These are phyloP conservation scores for Proterorhinus semilunaris DNA, from an alignment of 2,113 vertebrate genomes.

Conservation along the genomic window DNA sequence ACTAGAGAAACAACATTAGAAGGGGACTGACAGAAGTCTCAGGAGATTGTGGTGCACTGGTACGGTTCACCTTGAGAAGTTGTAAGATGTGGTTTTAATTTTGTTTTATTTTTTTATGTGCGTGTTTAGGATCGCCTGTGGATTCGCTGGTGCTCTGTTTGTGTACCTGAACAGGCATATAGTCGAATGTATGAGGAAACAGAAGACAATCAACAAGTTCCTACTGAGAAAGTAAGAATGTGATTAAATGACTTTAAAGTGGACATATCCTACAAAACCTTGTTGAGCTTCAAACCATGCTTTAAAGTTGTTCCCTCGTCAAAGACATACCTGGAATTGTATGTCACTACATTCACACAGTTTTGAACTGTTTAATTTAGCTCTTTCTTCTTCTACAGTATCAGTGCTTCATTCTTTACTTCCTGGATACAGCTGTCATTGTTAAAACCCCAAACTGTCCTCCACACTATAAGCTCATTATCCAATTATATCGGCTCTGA, in stretches of 20 bases:
- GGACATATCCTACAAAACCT: no score
- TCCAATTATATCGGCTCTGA: no score
- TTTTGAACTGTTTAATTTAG: no score
- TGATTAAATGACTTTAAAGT: background rate
- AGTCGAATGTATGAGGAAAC: slow-evolving; percentile 96
- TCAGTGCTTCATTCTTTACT: no score
- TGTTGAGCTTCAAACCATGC: no score
- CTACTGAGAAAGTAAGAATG: slow-evolving; percentile 94
- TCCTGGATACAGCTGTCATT: no score
- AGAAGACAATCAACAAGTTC: slow-evolving; percentile 96
- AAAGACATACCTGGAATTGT: no score
- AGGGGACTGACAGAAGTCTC: slow-evolving; percentile 9
- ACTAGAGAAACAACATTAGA: slow-evolving; percentile 14
- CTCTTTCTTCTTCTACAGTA: no score
- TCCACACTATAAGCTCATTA: no score
- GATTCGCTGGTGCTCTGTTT: slow-evolving; percentile 92
- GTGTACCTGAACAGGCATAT: slow-evolving; percentile 97
- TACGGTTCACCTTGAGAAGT: slow-evolving; percentile 6
- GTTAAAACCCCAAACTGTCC: no score
- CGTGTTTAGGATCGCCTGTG: slow-evolving; percentile 87
- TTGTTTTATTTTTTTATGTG: background rate
- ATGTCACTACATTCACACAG: no score
- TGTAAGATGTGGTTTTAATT: slow-evolving; percentile 5
- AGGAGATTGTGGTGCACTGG: background rate
- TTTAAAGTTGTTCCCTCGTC: no score